These are phyloP conservation scores for Ochropacha duplaris DNA, from an alignment of 2,888 invertebrate species.

Conservation along the genomic window DNA sequence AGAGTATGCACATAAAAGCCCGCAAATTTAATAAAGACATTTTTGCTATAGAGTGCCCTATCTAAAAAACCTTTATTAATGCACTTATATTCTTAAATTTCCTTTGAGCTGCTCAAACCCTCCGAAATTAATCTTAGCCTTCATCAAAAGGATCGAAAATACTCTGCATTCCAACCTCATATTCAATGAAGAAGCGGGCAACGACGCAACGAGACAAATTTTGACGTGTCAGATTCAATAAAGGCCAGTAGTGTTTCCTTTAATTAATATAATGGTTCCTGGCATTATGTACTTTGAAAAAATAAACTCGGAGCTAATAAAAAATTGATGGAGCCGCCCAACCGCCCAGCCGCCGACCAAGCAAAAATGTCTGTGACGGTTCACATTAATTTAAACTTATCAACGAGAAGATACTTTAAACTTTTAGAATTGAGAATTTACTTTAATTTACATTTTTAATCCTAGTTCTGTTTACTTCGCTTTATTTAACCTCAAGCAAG, in stretches of 20 bases:
- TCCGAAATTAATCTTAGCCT: slow-evolving; percentile 78
- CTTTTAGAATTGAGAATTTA: slow-evolving; percentile 68
- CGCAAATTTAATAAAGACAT: slow-evolving; percentile 79
- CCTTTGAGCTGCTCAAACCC: slow-evolving; percentile 71
- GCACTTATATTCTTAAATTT: slow-evolving; percentile 80
- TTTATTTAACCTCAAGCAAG: slow-evolving; percentile 51
- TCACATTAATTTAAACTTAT: slow-evolving; percentile 77
- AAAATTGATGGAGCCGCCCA: slow-evolving; percentile 62
- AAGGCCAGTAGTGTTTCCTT: slow-evolving; percentile 51
- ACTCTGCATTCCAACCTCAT: slow-evolving; percentile 65
- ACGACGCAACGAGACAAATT: slow-evolving; percentile 53
- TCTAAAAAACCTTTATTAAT: slow-evolving; percentile 76
- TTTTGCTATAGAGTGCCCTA: slow-evolving; percentile 69
- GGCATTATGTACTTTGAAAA: slow-evolving; percentile 51
- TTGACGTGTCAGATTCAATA: slow-evolving; percentile 65
- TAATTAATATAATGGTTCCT: slow-evolving; percentile 57
- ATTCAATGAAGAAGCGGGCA: slow-evolving; percentile 51
- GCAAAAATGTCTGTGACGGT: slow-evolving; percentile 62
- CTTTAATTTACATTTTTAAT: slow-evolving; percentile 74
- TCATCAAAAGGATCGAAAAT: slow-evolving; percentile 77
- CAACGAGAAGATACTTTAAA: slow-evolving; percentile 71
- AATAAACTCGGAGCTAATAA: slow-evolving; percentile 63
- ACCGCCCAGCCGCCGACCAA: slow-evolving; percentile 43
- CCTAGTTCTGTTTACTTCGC: slow-evolving; percentile 58
- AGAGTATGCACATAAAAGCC: slow-evolving; percentile 69